phyloP scores from a whole-genome alignment of 2,888 invertebrate genomes.

The Fragum whitleyi region DNA sequence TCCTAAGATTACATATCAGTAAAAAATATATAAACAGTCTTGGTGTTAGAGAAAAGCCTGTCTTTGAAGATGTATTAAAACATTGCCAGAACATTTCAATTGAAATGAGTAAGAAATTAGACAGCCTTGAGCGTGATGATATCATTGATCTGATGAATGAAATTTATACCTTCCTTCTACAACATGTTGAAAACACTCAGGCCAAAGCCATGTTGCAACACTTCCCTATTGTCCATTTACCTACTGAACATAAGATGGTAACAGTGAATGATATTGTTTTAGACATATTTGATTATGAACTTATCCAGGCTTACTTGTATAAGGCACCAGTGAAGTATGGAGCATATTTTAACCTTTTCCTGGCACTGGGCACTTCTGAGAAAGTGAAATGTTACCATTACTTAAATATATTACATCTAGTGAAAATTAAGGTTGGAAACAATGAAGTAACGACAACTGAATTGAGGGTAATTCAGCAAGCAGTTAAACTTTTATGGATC shows the following conservation, averaged over 20 bases:
- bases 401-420: slow-evolving; percentile 24
- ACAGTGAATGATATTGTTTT: slow-evolving; percentile 32
- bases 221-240: slow-evolving; percentile 37
- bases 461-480: slow-evolving; percentile 18
- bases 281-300: neutral
- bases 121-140: neutral
- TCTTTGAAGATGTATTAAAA: slow-evolving; percentile 25
- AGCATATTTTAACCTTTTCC: slow-evolving; percentile 34
- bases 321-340: slow-evolving; percentile 39
- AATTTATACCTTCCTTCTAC: slow-evolving; percentile 23
- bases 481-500: neutral
- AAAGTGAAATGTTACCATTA: slow-evolving; percentile 32
- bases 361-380: slow-evolving; percentile 31
- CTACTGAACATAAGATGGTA: slow-evolving; percentile 24
- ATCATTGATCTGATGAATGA: slow-evolving; percentile 21
- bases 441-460: slow-evolving; percentile 16
- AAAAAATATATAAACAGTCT: neutral
- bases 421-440: slow-evolving; percentile 28
- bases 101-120: slow-evolving; percentile 19
- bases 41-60: slow-evolving; percentile 27
- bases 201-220: slow-evolving; percentile 6
- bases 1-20: slow-evolving; percentile 9
- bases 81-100: slow-evolving; percentile 49
- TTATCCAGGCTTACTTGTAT: slow-evolving; percentile 41
- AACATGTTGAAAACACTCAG: neutral